Evolutionary conservation across 2,113 vertebrate genomes (phyloP), one percentile per base, ranked within the genome.

Genomic region (Coturnix japonica): DNA sequence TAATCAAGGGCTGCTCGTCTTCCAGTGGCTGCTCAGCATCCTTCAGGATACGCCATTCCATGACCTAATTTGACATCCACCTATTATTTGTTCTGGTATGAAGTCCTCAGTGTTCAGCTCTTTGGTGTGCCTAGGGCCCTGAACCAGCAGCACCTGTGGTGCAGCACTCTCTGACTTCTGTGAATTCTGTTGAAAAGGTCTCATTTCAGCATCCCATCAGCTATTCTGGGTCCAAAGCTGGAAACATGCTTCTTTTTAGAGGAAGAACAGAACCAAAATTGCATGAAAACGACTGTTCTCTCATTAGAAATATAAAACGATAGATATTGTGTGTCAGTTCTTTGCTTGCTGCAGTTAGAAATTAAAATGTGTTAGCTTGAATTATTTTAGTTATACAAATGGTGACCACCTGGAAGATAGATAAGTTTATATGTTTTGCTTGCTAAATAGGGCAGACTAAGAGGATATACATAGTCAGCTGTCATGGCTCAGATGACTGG

Each of bases 221-320:
- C 56, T 70, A 12, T 8, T 35, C 41, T 56, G 46, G 74, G 35
- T 44, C 41, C 49, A 46, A 41, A 70, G n/a, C 19, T 66, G 35
- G 0, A 0, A 54, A 49, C 20, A 8, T 3, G 1, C 7, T 30
- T 16, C 5, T 19, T 77, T 73, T 57, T 23, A 11, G 23, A 67
- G 43, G 28, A 35, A 72, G 53, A 71, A 20, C 26, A 57, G 73
- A 53, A 9, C 35, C 54, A 46, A 60, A 64, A 0, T 13, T n/a
- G 5, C 7, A 0, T 70, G 65, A 84, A n/a, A 10, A 83, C 8
- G 39, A 35, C 4, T 0, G 1, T 31, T 41, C 41, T 71, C 57
- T 71, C 57, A 14, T 23, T 25, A 43, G 53, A 63, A 78, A 87
- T 30, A 31, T 44, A 5, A 66, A 74, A 31, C 1, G 57, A 35